Base-by-base conservation (phyloP, 2,113 vertebrate species). In the Macquaria australasica region DNA sequence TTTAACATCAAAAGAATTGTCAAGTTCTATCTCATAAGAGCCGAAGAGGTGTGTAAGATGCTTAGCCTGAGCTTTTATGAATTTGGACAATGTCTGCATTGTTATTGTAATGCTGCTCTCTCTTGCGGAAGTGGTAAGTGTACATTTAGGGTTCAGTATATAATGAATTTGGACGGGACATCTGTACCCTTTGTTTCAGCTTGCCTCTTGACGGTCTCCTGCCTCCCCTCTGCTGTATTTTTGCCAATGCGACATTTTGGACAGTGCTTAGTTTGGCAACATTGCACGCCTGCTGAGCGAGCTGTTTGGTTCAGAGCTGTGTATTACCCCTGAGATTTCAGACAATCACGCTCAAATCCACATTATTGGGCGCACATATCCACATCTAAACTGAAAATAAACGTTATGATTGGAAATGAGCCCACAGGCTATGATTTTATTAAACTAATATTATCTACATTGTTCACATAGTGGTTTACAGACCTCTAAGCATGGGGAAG, bases 211-310 rank as follows among this genome's bases (percentile, higher is more conserved):
- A 86, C 20, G 67, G 73, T 89, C 87, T 87, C 79, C 81, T 89
- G 81, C 77, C 79, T 89, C 84, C 58, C 55, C 64, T 81, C 77
- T 79, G 84, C 88, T 89, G 70, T 60, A 86, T 88, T 87, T 91
- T 87, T 91, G 82, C 88, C 86, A 87, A 80, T 92, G 85, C 88
- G 59, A 92, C 93, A 92, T 94, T 94, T 92, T 91, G 84, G 91
- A 91, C 90, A 82, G 77, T 90, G 92, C 89, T 92, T 91, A 87
- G 85, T 93, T 91, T 92, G 88, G 89, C 91, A 91, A 83, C 83
- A 88, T 87, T 69, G 86, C 77, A 68, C 9, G 81, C 81, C 84
- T 93, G 95, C 93, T 94, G 93, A 92, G 87, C 76, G 82, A 82
- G 91, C 90, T 71, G 83, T 89, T 91, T 76, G 76, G 75, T 82